phyloP scores from a whole-genome alignment of 2,113 vertebrate species.

The Cichladusa arquata region DNA sequence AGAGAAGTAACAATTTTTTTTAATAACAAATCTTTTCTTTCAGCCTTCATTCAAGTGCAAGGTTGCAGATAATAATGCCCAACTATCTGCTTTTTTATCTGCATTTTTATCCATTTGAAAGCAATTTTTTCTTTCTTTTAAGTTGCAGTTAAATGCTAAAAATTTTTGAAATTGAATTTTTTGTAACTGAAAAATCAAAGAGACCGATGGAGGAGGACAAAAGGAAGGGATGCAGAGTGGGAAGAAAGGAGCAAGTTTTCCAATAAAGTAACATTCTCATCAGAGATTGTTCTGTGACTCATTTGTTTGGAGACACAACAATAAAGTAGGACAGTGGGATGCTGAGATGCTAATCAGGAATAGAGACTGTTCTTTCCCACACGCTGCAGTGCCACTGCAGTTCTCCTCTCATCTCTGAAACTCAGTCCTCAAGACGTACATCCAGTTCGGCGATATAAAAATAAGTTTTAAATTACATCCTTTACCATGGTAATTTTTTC shows the following conservation, averaged over 20 bases:
- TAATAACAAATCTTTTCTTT: not conserved
- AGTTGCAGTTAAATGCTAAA: not conserved
- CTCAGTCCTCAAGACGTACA: not conserved
- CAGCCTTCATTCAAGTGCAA: not conserved
- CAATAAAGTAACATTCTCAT: not conserved
- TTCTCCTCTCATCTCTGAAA: not conserved
- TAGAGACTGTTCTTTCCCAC: not conserved
- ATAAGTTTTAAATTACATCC: not conserved
- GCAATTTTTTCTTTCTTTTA: not conserved
- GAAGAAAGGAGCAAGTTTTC: not conserved
- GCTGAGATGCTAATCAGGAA: not conserved
- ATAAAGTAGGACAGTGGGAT: not conserved
- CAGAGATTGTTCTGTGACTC: not conserved
- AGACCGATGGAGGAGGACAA: not conserved
- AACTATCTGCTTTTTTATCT: not conserved
- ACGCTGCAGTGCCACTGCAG: not conserved
- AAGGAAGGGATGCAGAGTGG: not conserved
- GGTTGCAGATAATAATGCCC: not conserved
- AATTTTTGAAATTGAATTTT: not conserved
- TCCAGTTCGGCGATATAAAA: not conserved
- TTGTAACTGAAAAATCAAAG: not conserved
- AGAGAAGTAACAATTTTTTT: not conserved
- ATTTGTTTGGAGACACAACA: conserved; percentile 16
- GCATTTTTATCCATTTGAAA: not conserved
- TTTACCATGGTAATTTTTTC: not conserved